A percentile compares a stretch with the other conserved stretches of the same genome.
Conservation (phyloP, 2,888 invertebrate genomes). For the Globia sparganii region DNA sequence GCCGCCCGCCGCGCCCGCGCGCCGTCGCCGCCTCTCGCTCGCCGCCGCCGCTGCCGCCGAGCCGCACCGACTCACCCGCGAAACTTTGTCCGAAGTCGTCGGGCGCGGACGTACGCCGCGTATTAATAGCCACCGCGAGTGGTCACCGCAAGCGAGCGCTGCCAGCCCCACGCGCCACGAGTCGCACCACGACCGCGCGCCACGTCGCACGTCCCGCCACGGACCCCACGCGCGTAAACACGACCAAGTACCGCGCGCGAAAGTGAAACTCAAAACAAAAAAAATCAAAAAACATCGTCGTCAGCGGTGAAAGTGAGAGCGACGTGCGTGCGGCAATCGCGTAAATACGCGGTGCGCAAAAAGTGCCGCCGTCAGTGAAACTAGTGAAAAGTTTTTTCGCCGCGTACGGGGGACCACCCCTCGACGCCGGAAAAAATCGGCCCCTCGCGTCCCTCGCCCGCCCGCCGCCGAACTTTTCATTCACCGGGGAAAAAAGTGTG, state of each 20-base stretch:
- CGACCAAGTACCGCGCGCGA: slow-evolving; percentile 62
- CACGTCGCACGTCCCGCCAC: slow-evolving; percentile 78
- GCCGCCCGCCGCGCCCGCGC: slow-evolving; percentile 90
- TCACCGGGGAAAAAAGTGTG: slow-evolving; percentile 91
- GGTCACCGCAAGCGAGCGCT: slow-evolving; percentile 83
- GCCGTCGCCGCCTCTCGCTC: slow-evolving; percentile 87
- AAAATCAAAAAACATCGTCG: slow-evolving; percentile 71
- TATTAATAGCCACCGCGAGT: slow-evolving; percentile 88
- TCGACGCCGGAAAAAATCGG: slow-evolving; percentile 87
- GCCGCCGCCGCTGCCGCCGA: slow-evolving; percentile 85
- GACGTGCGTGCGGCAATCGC: slow-evolving; percentile 83
- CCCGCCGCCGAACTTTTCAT: slow-evolving; percentile 92
- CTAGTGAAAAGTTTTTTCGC: slow-evolving; percentile 90
- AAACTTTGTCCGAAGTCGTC: slow-evolving; percentile 90
- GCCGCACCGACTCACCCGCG: slow-evolving; percentile 87
- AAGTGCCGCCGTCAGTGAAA: slow-evolving; percentile 90
- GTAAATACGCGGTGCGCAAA: slow-evolving; percentile 88
- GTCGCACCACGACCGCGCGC: slow-evolving; percentile 78
- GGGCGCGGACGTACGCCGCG: slow-evolving; percentile 89
- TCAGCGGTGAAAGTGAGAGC: slow-evolving; percentile 80
- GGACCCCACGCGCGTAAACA: slow-evolving; percentile 73
- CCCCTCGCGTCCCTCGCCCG: slow-evolving; percentile 88
- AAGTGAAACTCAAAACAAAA: slow-evolving; percentile 69
- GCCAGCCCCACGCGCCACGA: slow-evolving; percentile 75
- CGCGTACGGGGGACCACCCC: slow-evolving; percentile 88